Conservation (phyloP, 2,888 invertebrate species). For the Allacma fusca region DNA sequence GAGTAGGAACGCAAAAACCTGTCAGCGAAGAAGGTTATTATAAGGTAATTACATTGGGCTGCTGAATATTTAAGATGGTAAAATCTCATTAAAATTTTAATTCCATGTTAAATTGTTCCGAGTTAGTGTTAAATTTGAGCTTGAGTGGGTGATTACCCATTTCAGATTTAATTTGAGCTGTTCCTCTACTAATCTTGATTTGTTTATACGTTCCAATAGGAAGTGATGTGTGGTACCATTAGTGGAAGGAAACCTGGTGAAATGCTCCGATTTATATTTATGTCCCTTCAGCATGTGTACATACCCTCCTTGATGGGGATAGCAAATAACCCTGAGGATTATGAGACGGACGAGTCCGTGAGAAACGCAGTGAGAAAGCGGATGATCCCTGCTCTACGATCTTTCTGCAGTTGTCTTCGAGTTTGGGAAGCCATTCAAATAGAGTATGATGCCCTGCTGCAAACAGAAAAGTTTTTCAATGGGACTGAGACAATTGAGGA, state of each 20-base stretch:
- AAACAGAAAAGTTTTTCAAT: constrained; percentile 55
- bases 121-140: too few species aligned
- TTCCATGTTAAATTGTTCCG: too few species aligned
- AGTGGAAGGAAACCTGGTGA: constrained; percentile 81
- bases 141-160: too few species aligned
- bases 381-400: constrained; percentile 80
- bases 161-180: too few species aligned
- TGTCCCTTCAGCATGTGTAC: constrained; percentile 86
- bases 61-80: too few species aligned
- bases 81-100: too few species aligned
- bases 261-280: constrained; percentile 81
- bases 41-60: constrained; percentile 69
- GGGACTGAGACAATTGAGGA: constrained; percentile 67
- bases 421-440: constrained; percentile 66
- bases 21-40: constrained; percentile 92
- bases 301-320: constrained; percentile 77
- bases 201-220: constrained; percentile 61
- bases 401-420: constrained; percentile 89
- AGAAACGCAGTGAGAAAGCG: constrained; percentile 85
- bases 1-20: constrained; percentile 81
- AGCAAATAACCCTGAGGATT: constrained; percentile 73
- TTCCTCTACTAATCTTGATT: too few species aligned
- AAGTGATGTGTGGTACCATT: constrained; percentile 78
- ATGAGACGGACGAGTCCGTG: constrained; percentile 78
- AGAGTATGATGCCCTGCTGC: constrained; percentile 51